Base-by-base conservation (phyloP, 2,888 invertebrate genomes). In the Cephus sareptanus region DNA sequence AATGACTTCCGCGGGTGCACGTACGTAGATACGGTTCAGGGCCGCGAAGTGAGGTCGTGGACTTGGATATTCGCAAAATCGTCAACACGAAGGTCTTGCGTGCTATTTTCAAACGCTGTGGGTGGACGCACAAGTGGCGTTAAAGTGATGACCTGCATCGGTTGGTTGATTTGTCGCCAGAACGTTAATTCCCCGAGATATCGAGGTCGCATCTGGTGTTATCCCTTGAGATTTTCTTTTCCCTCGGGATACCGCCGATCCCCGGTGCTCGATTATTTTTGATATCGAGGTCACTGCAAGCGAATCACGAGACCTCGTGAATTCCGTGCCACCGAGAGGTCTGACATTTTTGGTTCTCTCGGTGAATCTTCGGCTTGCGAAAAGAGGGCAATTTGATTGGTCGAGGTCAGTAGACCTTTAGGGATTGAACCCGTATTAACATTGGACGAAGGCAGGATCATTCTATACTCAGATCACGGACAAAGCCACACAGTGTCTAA, bases 131-230 rank as follows among this genome's bases (percentile, higher is more conserved):
- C 56, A 56, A 56, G 56, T 56, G 56, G 56, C 23, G 56, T 56
- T 56, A 56, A 56, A 56, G 56, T 56, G 56, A 9, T 9, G 56
- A 56, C 56, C 56, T 56, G 56, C 68, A 77, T 34, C 77, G 30
- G 37, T 40, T 12, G 23, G 56, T 56, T 56, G 75, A 79, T 80
- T 82, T 81, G 75, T 80, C 80, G 56, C 56, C 56, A 56, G 56
- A 56, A 56, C 56, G 56, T 56, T 79, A 81, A 85, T 85, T 81
- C 73, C 78, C 76, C 77, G 31, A 31, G 11, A 56, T 83, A 87
- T 82, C 74, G 83, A 73, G 87, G 85, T 79, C 85, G 79, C 84
- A 79, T 84, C 83, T 85, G 85, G 77, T 81, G 71, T 34, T 71
- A 31, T 31, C 71, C 33, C 71, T 70, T 69, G 35, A 74, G n/a